Evolutionary conservation across 2,797 vertebrate species (phyloP).

Genomic region (Pagetopsis macropterus): DNA sequence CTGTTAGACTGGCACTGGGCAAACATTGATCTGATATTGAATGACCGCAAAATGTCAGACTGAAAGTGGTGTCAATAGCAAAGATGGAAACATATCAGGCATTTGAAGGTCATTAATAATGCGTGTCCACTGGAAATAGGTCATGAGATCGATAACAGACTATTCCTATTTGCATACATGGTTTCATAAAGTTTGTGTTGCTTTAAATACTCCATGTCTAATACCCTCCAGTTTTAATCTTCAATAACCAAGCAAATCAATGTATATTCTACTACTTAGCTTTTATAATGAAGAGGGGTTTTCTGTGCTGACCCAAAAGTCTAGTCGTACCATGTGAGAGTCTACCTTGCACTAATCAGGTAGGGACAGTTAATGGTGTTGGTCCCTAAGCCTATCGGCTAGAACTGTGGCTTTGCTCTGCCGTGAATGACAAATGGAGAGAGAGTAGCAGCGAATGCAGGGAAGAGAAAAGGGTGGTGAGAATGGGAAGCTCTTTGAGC

Average conservation of each 20-base stretch:
- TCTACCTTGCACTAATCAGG: slow-evolving; percentile 69
- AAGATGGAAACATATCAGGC: slow-evolving; percentile 19
- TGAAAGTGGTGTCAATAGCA: slow-evolving; percentile 28
- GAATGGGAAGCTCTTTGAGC: slow-evolving; percentile 46
- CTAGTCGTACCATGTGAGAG: slow-evolving; percentile 35
- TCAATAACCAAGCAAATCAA: slow-evolving; percentile 12
- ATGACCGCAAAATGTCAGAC: slow-evolving; percentile 41
- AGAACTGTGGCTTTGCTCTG: slow-evolving; percentile 64
- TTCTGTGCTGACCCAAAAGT: slow-evolving; percentile 33
- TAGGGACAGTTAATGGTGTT: slow-evolving; percentile 74
- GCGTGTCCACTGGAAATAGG: slow-evolving; percentile 43
- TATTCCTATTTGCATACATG: slow-evolving; percentile 7
- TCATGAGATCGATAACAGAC: slow-evolving; percentile 48
- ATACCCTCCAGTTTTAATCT: slow-evolving; percentile 15
- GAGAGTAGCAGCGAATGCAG: slow-evolving; percentile 45
- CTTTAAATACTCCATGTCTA: slow-evolving; percentile 11
- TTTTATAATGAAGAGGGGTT: slow-evolving; percentile 31
- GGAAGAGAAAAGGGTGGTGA: slow-evolving; percentile 29
- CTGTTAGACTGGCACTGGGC: slow-evolving; percentile 3
- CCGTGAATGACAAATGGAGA: slow-evolving; percentile 45
- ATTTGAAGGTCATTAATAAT: slow-evolving; percentile 50
- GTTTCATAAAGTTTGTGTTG: slow-evolving; percentile 9
- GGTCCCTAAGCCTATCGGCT: slow-evolving; percentile 73
- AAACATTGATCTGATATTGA: slow-evolving; percentile 57
- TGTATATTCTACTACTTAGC: not conserved